These are phyloP conservation scores for Thymelicus acteon DNA, from an alignment of 2,888 invertebrate species.

Conservation along the genomic window DNA sequence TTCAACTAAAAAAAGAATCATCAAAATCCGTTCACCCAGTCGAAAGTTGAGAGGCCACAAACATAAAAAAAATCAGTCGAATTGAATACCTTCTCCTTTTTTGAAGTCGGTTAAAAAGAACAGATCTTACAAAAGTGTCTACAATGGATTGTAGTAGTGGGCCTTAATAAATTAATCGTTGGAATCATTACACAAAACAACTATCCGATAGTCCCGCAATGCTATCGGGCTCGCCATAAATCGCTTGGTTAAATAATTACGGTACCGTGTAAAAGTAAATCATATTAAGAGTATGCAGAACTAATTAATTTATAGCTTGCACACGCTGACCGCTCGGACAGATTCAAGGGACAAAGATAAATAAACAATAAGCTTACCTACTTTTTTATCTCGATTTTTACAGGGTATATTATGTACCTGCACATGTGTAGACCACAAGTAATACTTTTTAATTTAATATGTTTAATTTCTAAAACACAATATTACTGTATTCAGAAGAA, in stretches of 20 bases:
- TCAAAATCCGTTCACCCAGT: too few species aligned
- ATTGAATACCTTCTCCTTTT: too few species aligned
- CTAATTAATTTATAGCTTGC: slow-evolving; percentile 45
- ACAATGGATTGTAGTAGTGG: too few species aligned
- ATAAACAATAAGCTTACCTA: slow-evolving; percentile 16
- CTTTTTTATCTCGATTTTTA: background rate
- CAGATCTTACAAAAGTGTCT: too few species aligned
- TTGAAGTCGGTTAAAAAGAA: too few species aligned
- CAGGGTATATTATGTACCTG: slow-evolving; percentile 9
- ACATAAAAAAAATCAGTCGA: too few species aligned
- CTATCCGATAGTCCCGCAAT: background rate
- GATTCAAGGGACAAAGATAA: slow-evolving; percentile 37
- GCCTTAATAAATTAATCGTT: background rate
- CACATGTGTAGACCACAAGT: too few species aligned
- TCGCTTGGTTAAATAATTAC: slow-evolving; percentile 35
- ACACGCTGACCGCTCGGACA: slow-evolving; percentile 22
- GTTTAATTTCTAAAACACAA: too few species aligned
- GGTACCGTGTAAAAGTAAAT: slow-evolving; percentile 42
- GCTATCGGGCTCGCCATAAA: slow-evolving; percentile 26
- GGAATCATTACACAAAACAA: background rate
- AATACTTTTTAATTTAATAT: too few species aligned
- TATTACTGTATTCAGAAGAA: too few species aligned
- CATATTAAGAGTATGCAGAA: slow-evolving; percentile 44
- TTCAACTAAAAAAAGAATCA: too few species aligned
- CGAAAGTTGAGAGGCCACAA: too few species aligned